Evolutionary conservation across 2,888 invertebrate genomes (phyloP).

Genomic region (Diarsia mendica): DNA sequence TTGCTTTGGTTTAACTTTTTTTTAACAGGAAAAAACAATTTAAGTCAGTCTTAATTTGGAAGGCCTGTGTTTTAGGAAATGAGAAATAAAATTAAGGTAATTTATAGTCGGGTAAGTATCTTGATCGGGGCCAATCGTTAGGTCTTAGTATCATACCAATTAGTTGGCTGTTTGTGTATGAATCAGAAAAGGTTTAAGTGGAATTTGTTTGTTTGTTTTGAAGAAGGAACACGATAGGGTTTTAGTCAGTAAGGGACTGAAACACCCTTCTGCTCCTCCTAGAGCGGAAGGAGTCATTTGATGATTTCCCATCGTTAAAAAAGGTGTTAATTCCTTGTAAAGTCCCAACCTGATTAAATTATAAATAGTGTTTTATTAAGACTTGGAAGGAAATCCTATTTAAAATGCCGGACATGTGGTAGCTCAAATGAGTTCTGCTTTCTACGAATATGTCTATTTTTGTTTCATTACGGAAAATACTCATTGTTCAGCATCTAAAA

Average conservation of each 20-base stretch:
- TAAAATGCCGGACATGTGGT: not conserved
- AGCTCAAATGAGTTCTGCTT: not conserved
- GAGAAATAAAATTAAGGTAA: conserved; percentile 46
- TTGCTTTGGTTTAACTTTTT: conserved; percentile 47
- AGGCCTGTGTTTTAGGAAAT: conserved; percentile 33
- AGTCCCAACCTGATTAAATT: no score
- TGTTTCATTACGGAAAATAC: not conserved
- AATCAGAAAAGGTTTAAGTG: conserved; percentile 14
- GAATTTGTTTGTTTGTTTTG: no score
- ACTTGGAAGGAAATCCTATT: not conserved
- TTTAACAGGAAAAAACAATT: conserved; percentile 49
- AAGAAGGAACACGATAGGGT: no score
- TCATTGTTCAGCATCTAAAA: not conserved
- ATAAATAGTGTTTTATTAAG: no score
- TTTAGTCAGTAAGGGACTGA: no score
- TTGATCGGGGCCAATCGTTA: conserved; percentile 37
- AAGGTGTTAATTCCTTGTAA: not conserved
- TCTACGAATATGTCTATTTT: not conserved
- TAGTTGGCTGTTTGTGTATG: conserved; percentile 26
- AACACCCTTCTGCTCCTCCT: no score
- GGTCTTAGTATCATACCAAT: conserved; percentile 33
- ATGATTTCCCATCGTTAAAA: no score
- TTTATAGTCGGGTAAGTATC: conserved; percentile 45
- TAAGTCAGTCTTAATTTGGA: conserved; percentile 41
- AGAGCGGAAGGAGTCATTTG: no score